Percentiles rank a stretch among this genome's conserved stretches.
phyloP scores from a whole-genome alignment of 2,113 vertebrate species.

The Isichthys henryi region DNA sequence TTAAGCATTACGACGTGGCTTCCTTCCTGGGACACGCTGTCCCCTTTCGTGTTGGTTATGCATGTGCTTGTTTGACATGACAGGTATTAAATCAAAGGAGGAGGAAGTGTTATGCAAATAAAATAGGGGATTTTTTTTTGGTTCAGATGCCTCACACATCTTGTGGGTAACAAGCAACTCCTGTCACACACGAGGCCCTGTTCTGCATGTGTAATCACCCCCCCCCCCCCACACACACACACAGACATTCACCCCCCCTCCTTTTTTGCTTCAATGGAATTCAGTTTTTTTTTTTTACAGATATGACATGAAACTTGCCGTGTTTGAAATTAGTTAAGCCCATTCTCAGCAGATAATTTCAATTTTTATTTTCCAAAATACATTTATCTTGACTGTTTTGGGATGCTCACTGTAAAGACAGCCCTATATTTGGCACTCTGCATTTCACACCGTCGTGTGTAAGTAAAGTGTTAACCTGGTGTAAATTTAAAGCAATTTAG shows the following conservation, averaged over 20 bases:
- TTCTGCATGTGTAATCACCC: background rate
- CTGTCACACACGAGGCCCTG: background rate
- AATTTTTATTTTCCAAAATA: background rate
- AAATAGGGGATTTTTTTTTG: slow-evolving; percentile 33
- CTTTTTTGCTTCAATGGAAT: background rate
- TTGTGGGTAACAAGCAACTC: slow-evolving; percentile 27
- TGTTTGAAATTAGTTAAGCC: background rate
- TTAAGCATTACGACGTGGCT: slow-evolving; percentile 29
- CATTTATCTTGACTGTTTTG: background rate
- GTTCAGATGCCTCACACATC: slow-evolving; percentile 33
- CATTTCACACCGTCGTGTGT: background rate
- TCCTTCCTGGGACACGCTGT: slow-evolving; percentile 16
- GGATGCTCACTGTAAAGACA: background rate
- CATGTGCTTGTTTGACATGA: slow-evolving; percentile 44
- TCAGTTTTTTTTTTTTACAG: background rate
- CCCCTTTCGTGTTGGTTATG: slow-evolving; percentile 32
- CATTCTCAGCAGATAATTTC: background rate
- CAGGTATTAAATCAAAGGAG: slow-evolving; percentile 41
- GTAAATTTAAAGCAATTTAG: slow-evolving; percentile 4
- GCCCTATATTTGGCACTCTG: background rate
- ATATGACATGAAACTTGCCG: background rate
- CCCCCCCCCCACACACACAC: too few species aligned
- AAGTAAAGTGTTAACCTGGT: background rate
- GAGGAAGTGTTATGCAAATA: slow-evolving; percentile 42
- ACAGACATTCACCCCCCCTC: too few species aligned